phyloP scores from a whole-genome alignment of 2,113 vertebrate genomes.

The Callospermophilus lateralis region DNA sequence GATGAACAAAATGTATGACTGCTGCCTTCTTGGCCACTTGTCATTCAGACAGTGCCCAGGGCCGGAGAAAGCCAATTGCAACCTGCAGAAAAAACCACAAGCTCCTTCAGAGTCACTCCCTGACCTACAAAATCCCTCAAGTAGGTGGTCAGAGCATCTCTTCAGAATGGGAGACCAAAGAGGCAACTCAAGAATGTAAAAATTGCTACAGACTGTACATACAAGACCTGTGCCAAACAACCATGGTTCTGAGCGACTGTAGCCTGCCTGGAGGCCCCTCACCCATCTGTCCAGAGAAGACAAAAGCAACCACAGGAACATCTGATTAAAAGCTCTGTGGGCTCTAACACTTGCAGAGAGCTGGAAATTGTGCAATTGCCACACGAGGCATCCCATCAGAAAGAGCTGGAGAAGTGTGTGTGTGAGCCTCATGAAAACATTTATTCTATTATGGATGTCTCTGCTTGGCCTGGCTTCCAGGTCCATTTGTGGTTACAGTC shows the following conservation, averaged over 20 bases:
- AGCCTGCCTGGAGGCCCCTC: background rate
- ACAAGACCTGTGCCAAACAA: background rate
- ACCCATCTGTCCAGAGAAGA: background rate
- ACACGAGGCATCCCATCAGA: background rate
- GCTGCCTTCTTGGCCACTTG: background rate
- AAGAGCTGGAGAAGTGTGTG: background rate
- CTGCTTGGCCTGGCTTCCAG: background rate
- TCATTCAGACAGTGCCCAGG: background rate
- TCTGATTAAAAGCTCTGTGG: background rate
- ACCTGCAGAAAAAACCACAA: background rate
- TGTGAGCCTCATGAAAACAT: background rate
- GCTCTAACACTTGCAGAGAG: background rate
- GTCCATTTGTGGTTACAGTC: background rate
- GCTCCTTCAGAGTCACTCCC: background rate
- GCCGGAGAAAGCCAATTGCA: background rate
- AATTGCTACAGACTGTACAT: background rate
- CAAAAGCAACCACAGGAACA: background rate
- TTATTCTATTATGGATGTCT: background rate
- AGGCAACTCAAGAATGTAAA: background rate
- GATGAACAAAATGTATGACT: background rate
- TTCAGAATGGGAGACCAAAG: background rate
- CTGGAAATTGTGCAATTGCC: background rate
- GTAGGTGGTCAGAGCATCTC: background rate
- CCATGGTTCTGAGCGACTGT: background rate
- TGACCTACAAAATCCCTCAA: background rate